phyloP scores from a whole-genome alignment of 2,888 invertebrate species.

The Stomorhina lunata region DNA sequence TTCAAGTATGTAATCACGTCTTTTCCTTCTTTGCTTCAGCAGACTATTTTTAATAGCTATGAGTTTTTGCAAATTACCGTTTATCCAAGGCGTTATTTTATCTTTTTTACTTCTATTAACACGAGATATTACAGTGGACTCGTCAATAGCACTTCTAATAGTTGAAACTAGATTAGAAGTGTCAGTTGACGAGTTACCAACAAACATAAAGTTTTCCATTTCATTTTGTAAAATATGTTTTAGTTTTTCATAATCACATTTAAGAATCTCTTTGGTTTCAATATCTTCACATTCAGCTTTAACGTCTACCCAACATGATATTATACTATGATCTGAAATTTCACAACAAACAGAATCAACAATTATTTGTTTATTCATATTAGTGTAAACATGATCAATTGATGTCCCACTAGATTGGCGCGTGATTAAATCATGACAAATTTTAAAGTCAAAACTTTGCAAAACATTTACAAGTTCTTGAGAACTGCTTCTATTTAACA shows the following conservation, averaged over 20 bases:
- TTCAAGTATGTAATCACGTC: too few relatives aligned
- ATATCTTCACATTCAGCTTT: not conserved
- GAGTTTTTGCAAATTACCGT: too few relatives aligned
- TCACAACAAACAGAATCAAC: not conserved
- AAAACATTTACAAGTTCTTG: too few relatives aligned
- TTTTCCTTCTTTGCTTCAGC: too few relatives aligned
- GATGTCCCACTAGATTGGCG: not conserved
- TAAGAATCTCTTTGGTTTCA: not conserved
- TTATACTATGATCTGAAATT: not conserved
- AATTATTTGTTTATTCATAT: not conserved
- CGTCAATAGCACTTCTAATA: not conserved
- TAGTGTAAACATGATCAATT: not conserved
- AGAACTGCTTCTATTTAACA: not conserved
- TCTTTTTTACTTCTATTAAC: not conserved
- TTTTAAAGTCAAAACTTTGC: not conserved
- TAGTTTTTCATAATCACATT: not conserved
- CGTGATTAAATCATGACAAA: not conserved
- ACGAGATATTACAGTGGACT: not conserved
- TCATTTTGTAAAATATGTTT: not conserved
- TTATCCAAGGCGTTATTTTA: not conserved
- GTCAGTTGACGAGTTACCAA: not conserved
- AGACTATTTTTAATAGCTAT: too few relatives aligned
- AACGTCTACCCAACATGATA: not conserved
- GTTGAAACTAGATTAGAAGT: not conserved
- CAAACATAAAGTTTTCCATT: not conserved